Evolutionary conservation across 2,113 vertebrate species (phyloP), one percentile per base, ranked within the genome.

Genomic region (Zonotrichia leucophrys): DNA sequence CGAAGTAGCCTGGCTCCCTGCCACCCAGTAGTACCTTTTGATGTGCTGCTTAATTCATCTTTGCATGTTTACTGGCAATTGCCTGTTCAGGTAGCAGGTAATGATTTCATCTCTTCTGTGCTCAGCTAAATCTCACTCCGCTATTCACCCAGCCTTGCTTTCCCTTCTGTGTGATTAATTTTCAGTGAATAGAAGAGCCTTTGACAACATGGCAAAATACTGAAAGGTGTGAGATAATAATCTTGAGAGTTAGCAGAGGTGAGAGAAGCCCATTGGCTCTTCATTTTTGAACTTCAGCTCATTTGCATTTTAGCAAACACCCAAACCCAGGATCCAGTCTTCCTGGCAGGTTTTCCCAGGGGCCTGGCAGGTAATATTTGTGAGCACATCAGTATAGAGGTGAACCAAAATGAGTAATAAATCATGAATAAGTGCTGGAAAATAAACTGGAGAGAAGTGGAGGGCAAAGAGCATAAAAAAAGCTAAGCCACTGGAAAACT

Each of bases 91-190:
- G 37, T 44, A 69, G 69, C 46, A 83, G 21, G 9, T 17, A 31
- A 31, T 28, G 53, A 23, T 79, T 83, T 96, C 28, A 23, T 52
- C 25, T 39, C 39, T 39, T 47, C 58, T 44, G 30, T 27, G 37
- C 66, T 88, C 46, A 39, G 27, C 50, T 90, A 2, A 77, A n/a
- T 73, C 62, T 55, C 76, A 21, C 41, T 42, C 41, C 15, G 13
- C 41, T 42, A 42, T 15, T 0, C 39, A 41, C 39, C 0, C 2
- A 3, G n/a, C 64, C 46, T 72, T 14, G 31, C 46, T 87, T 70
- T 37, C 31, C 56, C 11, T 67, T 66, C 37, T 62, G 3, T 47
- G 31, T 28, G 39, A 47, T 76, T 50, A 27, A 23, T 77, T 77
- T 69, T 77, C n/a, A 64, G 18, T 10, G 33, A 60, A 9, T 24